These are phyloP conservation scores for Nettapus auritus DNA, from an alignment of 2,113 vertebrate species.

Conservation along the genomic window DNA sequence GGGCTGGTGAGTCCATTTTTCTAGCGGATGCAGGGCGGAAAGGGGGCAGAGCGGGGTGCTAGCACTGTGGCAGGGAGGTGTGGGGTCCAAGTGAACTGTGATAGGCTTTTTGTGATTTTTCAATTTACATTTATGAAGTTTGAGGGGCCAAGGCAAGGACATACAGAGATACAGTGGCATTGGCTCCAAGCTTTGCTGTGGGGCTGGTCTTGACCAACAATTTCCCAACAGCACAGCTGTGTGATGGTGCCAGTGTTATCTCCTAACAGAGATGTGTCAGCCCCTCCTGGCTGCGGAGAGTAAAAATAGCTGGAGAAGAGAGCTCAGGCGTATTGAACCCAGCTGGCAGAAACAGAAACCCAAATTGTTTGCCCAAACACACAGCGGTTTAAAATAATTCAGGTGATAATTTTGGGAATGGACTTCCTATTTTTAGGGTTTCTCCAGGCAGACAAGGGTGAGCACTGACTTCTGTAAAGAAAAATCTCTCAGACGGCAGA, in stretches of 20 bases:
- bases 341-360: constrained; percentile 12
- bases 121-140: neutral
- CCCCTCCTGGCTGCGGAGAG: constrained; percentile 18
- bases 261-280: constrained; percentile 42
- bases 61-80: rapidly evolving
- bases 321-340: neutral
- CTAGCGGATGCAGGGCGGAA: rapidly evolving
- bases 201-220: neutral
- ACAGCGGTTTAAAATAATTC: neutral
- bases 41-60: neutral
- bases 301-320: constrained; percentile 31
- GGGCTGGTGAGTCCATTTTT: neutral
- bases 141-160: neutral
- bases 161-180: neutral
- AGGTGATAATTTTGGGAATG: neutral
- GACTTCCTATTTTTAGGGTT: neutral
- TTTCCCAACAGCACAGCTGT: neutral
- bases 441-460: neutral
- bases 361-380: neutral
- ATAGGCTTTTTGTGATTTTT: neutral
- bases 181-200: neutral
- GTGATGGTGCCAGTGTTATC: neutral
- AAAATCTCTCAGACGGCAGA: neutral
- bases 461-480: neutral
- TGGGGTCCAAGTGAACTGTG: neutral